Base-by-base conservation (phyloP, 2,888 invertebrate genomes). In the Frankliniella fusca region DNA sequence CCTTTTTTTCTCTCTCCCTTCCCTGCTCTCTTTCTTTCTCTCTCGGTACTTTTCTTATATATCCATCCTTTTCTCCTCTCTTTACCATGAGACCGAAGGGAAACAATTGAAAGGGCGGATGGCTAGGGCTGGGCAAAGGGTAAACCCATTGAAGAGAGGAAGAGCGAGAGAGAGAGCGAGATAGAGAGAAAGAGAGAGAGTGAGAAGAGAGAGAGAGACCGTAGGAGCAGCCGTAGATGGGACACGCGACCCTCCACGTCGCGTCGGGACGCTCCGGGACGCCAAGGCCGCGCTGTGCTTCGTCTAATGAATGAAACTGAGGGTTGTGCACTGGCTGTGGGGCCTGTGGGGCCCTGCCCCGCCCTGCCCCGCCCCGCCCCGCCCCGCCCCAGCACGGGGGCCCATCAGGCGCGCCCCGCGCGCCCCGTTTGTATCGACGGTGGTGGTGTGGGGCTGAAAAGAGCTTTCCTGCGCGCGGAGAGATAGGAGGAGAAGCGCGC, bases 241-340 rank as follows among this genome's bases (percentile, higher is more conserved):
- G 38, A n/a, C 61, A 18, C 61, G 61, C 61, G 61, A 18, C 61
- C 61, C 61, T 61, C 61, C 61, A 20, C 61, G 15, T n/a, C 15
- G 61, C 61, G 18, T 18, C 61, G 61, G 61, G 15, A 18, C 54
- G 54, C 61, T 15, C 20, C 15, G 61, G 61, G 61, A 61, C n/a
- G 15, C 61, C 15, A 61, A 61, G 61, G 61, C n/a, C 61, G 61
- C 61, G 61, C 61, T 15, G 70, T 23, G 70, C 70, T 27, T 76
- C 70, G 18, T 12, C 70, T 76, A 76, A 76, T 76, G 70, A 76
- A 76, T 76, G 70, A 76, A 76, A 76, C 70, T 76, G 70, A 76
- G 70, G 70, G 70, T 27, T 23, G 23, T 76, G 70, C 70, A 7
- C n/a, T 76, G 70, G n/a, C 70, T 1, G 54, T 61, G 20, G 18